phyloP scores from a whole-genome alignment of 2,888 invertebrate genomes.

The Athalia cordata region DNA sequence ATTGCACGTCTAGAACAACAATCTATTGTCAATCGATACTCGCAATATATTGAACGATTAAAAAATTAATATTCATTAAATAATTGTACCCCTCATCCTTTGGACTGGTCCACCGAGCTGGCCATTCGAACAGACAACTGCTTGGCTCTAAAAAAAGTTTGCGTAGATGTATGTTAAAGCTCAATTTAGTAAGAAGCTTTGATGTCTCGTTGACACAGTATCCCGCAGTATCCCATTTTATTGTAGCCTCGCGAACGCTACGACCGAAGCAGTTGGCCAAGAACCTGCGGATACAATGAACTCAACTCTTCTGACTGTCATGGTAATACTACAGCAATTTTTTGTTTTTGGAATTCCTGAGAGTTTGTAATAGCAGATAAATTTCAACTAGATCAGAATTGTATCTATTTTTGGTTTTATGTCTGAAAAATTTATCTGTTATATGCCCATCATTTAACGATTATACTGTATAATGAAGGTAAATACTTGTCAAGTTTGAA shows the following conservation, averaged over 20 bases:
- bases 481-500: not conserved
- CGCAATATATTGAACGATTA: conserved; percentile 35
- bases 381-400: too few relatives aligned
- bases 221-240: conserved; percentile 70
- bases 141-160: conserved; percentile 70
- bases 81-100: conserved; percentile 53
- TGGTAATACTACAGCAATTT: too few relatives aligned
- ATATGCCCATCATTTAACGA: not conserved
- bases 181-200: conserved; percentile 67
- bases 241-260: conserved; percentile 71
- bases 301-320: too few relatives aligned
- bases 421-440: too few relatives aligned
- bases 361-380: too few relatives aligned
- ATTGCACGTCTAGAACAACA: conserved; percentile 54
- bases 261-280: conserved; percentile 70
- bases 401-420: too few relatives aligned
- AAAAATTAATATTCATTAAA: conserved; percentile 45
- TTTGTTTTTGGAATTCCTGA: too few relatives aligned
- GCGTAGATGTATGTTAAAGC: conserved; percentile 68
- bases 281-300: conserved; percentile 56
- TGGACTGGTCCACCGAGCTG: conserved; percentile 46
- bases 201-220: conserved; percentile 65
- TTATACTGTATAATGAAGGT: not conserved
- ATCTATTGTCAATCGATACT: conserved; percentile 49
- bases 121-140: conserved; percentile 65